Percentiles rank a stretch among this genome's conserved stretches.
phyloP scores from a whole-genome alignment of 2,113 vertebrate species.

The human (Homo sapiens) region DNA sequence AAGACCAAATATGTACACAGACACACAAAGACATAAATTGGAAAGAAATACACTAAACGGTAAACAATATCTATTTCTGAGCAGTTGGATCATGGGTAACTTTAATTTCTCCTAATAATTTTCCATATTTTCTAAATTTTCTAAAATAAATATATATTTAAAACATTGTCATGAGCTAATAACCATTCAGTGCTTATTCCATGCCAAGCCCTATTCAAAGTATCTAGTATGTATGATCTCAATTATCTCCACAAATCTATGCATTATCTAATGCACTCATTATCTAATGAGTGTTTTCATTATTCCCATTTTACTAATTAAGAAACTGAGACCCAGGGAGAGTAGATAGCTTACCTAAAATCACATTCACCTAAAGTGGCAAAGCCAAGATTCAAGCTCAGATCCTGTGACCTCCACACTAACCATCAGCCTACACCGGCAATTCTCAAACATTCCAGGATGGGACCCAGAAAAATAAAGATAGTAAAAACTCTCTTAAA shows the following conservation, averaged over 20 bases:
- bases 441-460: neutral
- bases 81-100: neutral
- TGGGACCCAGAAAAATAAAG: neutral
- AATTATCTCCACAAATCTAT: neutral
- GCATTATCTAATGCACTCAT: neutral
- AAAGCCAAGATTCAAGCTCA: neutral
- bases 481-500: neutral
- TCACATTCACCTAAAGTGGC: neutral
- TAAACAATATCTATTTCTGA: neutral
- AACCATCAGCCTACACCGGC: neutral
- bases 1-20: neutral
- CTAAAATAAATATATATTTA: neutral
- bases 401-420: neutral
- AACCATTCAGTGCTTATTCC: neutral
- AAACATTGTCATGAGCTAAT: neutral
- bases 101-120: neutral
- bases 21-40: neutral
- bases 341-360: neutral
- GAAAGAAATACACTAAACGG: neutral
- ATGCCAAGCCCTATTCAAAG: neutral
- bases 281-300: neutral
- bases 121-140: neutral
- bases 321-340: neutral
- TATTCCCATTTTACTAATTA: neutral
- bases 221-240: neutral